Evolutionary conservation across 2,113 vertebrate genomes (phyloP).

Genomic region (Uria aalge): DNA sequence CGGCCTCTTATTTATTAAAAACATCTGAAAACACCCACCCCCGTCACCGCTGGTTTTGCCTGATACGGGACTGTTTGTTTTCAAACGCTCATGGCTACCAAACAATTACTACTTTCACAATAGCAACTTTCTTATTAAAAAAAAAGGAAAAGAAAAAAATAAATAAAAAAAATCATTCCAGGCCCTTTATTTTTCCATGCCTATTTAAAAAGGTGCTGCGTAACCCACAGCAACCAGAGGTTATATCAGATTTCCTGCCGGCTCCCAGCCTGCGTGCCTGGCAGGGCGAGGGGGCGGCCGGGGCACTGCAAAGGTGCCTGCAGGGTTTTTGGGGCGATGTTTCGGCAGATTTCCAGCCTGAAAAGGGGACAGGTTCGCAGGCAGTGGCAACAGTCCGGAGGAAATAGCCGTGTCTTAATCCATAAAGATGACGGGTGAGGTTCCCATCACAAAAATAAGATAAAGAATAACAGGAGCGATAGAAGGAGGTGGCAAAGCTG

Average conservation of each 20-base stretch:
- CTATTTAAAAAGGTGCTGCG: not conserved
- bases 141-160: not conserved
- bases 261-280: not conserved
- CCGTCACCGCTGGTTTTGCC: not conserved
- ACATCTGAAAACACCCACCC: not conserved
- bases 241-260: conserved; percentile 34
- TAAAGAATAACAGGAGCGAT: not conserved
- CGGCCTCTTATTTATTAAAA: not conserved
- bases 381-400: not conserved
- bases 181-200: conserved; percentile 34
- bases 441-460: not conserved
- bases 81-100: not conserved
- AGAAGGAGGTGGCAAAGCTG: not conserved
- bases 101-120: conserved; percentile 16
- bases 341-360: not conserved
- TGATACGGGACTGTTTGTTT: conserved; percentile 3
- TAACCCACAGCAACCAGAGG: conserved; percentile 22
- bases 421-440: not conserved
- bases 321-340: not conserved
- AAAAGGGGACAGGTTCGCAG: not conserved
- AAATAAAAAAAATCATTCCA: not conserved
- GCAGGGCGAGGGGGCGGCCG: not conserved
- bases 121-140: not conserved
- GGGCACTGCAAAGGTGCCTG: not conserved
- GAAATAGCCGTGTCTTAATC: not conserved